Conservation (phyloP, 1,140 invertebrate genomes). For the Muscidifurax raptorellus region DNA sequence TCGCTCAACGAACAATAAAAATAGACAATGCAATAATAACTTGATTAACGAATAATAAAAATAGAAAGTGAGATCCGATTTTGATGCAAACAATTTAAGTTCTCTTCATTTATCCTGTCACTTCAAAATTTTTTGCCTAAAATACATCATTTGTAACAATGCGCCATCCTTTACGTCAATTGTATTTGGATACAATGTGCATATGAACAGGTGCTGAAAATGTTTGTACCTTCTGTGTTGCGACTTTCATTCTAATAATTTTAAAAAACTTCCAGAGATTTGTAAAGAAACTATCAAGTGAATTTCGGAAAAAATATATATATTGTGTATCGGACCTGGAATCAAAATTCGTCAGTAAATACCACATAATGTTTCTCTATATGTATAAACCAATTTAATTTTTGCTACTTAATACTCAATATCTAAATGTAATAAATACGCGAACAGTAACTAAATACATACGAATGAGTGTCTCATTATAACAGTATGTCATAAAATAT, state of each 20-base stretch:
- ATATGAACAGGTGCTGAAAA: conserved; percentile 34
- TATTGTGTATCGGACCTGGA: conserved; percentile 7
- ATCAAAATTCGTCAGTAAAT: conserved; percentile 19
- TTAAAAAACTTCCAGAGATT: background rate
- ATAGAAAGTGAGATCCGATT: conserved; percentile 33
- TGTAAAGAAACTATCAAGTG: background rate
- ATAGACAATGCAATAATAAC: conserved; percentile 30
- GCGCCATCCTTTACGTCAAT: background rate
- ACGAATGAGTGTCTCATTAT: conserved; percentile 24
- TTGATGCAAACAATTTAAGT: conserved; percentile 23
- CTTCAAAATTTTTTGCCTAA: conserved; percentile 13
- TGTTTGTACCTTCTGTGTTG: conserved; percentile 31
- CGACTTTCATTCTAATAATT: conserved; percentile 11
- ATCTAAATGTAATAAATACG: conserved; percentile 48
- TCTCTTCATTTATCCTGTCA: background rate
- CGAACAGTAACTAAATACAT: conserved; percentile 30
- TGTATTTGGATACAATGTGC: background rate
- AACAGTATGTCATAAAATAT: conserved; percentile 46
- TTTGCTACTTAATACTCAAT: conserved; percentile 24
- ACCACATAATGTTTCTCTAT: conserved; percentile 19
- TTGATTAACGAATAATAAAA: conserved; percentile 35
- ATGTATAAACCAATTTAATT: conserved; percentile 19
- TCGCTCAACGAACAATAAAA: conserved; percentile 34
- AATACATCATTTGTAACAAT: conserved; percentile 38
- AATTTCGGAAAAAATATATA: conserved; percentile 14